Percentiles rank a stretch among this genome's conserved stretches.
phyloP scores from a whole-genome alignment of 2,797 vertebrate species.

The Euphonia xanthogaster region DNA sequence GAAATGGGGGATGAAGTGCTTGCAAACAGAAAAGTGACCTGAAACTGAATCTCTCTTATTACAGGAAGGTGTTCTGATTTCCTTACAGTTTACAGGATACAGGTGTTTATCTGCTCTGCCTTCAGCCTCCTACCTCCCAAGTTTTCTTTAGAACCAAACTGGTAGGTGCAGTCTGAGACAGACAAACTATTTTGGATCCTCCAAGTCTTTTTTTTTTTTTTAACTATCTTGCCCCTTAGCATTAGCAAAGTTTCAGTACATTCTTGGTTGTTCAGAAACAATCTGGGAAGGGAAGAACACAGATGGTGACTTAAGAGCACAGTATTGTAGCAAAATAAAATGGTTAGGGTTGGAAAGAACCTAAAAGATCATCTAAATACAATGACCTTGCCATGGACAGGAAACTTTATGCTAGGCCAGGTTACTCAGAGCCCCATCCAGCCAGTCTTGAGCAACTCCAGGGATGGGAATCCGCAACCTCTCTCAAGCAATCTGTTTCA shows the following conservation, averaged over 20 bases:
- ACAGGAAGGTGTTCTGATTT: background rate
- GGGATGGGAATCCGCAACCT: no score
- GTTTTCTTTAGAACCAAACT: background rate
- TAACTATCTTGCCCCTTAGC: background rate
- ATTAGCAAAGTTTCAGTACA: background rate
- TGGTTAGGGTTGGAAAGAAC: background rate
- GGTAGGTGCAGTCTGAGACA: background rate
- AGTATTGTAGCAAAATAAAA: background rate
- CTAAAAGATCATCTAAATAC: background rate
- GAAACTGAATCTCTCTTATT: background rate
- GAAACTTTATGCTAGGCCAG: background rate
- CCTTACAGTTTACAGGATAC: conserved; percentile 21
- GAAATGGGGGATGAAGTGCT: background rate
- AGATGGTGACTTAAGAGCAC: background rate
- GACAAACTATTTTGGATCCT: background rate
- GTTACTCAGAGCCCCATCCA: background rate
- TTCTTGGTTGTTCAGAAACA: background rate
- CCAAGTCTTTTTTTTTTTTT: background rate
- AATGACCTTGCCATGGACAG: background rate
- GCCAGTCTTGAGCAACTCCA: background rate
- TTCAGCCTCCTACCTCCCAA: background rate
- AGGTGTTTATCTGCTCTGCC: conserved; percentile 10
- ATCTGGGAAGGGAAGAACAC: background rate
- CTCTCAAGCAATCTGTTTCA: background rate
- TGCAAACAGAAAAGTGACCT: background rate